A percentile compares a stretch with the other conserved stretches of the same genome.
Evolutionary conservation across 2,888 invertebrate genomes (phyloP).

Genomic region (Chaetogeoica ovagalla): DNA sequence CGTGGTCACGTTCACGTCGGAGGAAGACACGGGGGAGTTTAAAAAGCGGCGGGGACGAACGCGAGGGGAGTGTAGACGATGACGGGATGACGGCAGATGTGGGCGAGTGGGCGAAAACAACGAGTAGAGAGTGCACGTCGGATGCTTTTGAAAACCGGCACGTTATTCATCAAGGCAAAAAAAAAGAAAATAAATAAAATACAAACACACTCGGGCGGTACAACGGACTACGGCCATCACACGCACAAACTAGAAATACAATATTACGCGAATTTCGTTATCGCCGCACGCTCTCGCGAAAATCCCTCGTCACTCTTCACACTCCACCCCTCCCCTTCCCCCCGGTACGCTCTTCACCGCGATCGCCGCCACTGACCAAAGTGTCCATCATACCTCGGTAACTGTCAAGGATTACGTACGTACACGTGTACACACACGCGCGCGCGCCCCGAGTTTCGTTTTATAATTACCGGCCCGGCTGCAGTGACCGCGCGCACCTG

Average conservation of each 20-base stretch:
- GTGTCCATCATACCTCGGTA: slow-evolving; percentile 34
- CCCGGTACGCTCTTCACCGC: background rate
- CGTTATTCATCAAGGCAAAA: slow-evolving; percentile 44
- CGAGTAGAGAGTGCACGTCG: background rate
- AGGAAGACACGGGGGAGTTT: background rate
- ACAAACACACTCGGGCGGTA: background rate
- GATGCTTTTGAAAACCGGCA: slow-evolving; percentile 34
- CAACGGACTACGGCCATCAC: background rate
- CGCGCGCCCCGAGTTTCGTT: background rate
- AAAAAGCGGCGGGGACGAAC: background rate
- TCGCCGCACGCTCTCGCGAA: background rate
- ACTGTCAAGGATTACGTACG: slow-evolving; percentile 29
- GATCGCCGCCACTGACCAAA: background rate
- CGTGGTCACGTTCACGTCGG: slow-evolving; percentile 46
- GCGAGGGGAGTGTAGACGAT: too few relatives aligned
- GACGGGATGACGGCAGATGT: background rate
- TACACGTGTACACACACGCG: background rate
- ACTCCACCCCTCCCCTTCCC: too few relatives aligned
- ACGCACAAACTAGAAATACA: background rate
- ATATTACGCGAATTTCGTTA: background rate
- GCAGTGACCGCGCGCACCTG: background rate
- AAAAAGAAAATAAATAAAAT: too few relatives aligned
- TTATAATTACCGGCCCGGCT: background rate
- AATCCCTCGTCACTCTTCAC: background rate
- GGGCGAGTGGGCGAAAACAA: too few relatives aligned